These are phyloP conservation scores for Psittacara wagleri DNA, from an alignment of 2,113 vertebrate species.

Conservation along the genomic window DNA sequence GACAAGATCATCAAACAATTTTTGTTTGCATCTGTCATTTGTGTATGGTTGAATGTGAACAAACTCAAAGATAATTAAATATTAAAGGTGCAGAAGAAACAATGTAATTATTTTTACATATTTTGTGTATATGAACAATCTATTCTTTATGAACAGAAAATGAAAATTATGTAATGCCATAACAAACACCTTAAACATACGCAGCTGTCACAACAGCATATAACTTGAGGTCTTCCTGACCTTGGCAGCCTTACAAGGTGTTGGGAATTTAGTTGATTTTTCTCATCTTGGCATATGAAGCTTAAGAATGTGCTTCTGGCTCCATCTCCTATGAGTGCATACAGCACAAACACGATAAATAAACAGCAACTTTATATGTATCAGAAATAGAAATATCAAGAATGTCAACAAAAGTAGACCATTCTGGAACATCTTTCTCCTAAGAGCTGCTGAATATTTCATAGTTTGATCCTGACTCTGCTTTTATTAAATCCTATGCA, in stretches of 20 bases:
- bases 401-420: not conserved
- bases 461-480: not conserved
- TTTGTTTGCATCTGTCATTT: constrained; percentile 15
- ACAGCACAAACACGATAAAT: accelerated
- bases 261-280: not conserved
- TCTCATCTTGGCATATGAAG: not conserved
- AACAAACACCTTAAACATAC: not conserved
- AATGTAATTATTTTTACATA: not conserved
- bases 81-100: not conserved
- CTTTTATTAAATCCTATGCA: not conserved
- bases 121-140: not conserved
- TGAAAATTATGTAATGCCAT: not conserved
- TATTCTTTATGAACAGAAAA: not conserved
- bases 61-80: not conserved
- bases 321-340: not conserved
- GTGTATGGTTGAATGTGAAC: not conserved
- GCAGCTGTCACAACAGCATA: not conserved
- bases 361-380: not conserved
- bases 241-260: not conserved
- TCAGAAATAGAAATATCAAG: not conserved
- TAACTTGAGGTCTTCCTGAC: not conserved
- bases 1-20: not conserved
- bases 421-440: not conserved
- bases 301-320: not conserved
- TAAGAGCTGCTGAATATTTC: not conserved